Base-by-base conservation (phyloP, 2,797 vertebrate species). In the Acanthiza pusilla region DNA sequence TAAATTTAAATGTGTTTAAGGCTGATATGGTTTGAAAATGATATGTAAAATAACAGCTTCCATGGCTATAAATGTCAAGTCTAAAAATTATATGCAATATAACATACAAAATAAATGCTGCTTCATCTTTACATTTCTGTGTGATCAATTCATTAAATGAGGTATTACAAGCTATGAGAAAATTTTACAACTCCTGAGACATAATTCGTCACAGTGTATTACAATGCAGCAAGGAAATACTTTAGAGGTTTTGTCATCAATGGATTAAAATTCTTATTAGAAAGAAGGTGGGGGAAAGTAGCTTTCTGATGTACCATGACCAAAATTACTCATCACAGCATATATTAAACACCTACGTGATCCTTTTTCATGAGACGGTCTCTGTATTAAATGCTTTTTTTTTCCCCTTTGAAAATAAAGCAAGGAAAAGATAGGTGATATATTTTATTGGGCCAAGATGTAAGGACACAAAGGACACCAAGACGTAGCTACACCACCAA, bases 1-100 rank as follows among this genome's bases (percentile, higher is more conserved):
- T 98, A 98, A 98, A 98, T 98, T 98, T 98, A 98, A 98, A 98
- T 98, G 97, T 98, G 98, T 98, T 98, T 98, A 98, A 98, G 97
- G 97, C 97, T 98, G 98, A 98, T 98, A 98, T 13, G 96, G 97
- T 97, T 98, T 97, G 97, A 98, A 98, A 97, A 98, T 97, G 94
- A 95, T 98, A 97, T 97, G 98, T 98, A 97, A 98, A 98, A 97
- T 98, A 98, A 97, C 97, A 97, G 96, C 97, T 97, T 98, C 97
- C 95, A 95, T 95, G 96, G 98, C 98, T 97, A 98, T 98, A 98
- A 98, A 98, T 97, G 98, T 98, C 98, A 98, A 97, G 96, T 93
- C 96, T 96, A 95, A 98, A 98, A 98, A 98, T 98, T 98, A 98
- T 97, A 97, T 92, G 97, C 97, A 97, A 97, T 98, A 97, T 96